Conservation (phyloP, 64 coral and sea anemone species). For the Orbicella faveolata region DNA sequence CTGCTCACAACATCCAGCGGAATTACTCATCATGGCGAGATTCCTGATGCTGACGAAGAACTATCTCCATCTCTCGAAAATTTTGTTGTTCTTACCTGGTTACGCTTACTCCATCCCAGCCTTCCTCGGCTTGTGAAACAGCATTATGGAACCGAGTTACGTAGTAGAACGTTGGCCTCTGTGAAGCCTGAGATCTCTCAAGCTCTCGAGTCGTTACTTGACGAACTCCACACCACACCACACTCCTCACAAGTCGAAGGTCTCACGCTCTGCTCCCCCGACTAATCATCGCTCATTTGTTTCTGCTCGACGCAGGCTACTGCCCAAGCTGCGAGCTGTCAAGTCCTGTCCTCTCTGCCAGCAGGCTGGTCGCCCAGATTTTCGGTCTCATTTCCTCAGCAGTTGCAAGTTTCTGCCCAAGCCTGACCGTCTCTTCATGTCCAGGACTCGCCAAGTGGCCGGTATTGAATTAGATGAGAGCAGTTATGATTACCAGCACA, state of each 20-base stretch:
- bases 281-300: neutral
- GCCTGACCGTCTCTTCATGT: neutral
- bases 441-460: neutral
- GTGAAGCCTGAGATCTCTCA: slow-evolving; percentile 33
- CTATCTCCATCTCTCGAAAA: slow-evolving; percentile 17
- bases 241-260: neutral
- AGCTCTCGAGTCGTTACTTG: slow-evolving; percentile 8
- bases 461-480: slow-evolving; percentile 13
- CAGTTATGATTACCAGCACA: slow-evolving; percentile 6
- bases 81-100: slow-evolving; percentile 31
- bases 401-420: slow-evolving; percentile 32
- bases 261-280: neutral
- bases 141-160: slow-evolving; percentile 7
- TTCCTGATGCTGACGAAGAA: neutral
- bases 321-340: neutral
- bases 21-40: slow-evolving; percentile 26
- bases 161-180: slow-evolving; percentile 22
- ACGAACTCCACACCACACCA: neutral
- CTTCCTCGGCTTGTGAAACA: slow-evolving; percentile 36
- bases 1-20: neutral
- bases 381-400: slow-evolving; percentile 26
- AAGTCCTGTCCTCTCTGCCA: slow-evolving; percentile 12
- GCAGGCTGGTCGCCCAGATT: slow-evolving; percentile 16
- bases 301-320: neutral
- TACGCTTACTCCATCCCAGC: neutral